Conservation (phyloP, 2,113 vertebrate genomes). For the Rhinopomastus cyanomelas region DNA sequence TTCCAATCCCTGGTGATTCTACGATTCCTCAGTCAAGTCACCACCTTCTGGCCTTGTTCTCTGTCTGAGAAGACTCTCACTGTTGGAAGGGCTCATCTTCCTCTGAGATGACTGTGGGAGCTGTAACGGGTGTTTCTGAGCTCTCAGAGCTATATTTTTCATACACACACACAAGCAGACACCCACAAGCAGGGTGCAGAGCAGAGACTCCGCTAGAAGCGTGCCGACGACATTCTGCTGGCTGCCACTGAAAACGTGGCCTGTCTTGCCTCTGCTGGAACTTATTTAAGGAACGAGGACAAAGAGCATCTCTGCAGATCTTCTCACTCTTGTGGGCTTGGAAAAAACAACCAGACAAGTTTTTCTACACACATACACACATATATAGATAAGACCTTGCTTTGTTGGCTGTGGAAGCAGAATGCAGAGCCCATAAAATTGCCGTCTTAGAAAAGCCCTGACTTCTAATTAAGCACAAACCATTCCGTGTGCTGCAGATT, state of each 20-base stretch:
- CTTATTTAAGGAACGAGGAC: background rate
- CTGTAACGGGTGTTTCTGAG: background rate
- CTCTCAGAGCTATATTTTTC: background rate
- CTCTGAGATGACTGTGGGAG: background rate
- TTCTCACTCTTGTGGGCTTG: background rate
- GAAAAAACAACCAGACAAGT: background rate
- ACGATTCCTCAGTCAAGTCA: background rate
- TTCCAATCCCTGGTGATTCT: no score
- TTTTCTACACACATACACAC: background rate
- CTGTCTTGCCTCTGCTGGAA: background rate
- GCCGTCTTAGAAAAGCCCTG: background rate
- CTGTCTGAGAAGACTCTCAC: background rate
- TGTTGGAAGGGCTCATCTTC: background rate
- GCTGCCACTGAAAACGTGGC: background rate
- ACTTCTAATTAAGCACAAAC: slow-evolving; percentile 54
- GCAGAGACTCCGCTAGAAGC: background rate
- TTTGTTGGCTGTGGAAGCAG: slow-evolving; percentile 14
- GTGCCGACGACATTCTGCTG: background rate
- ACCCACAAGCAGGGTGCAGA: background rate
- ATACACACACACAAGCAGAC: background rate
- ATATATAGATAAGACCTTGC: background rate
- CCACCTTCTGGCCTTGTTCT: background rate
- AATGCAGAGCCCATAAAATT: slow-evolving; percentile 37
- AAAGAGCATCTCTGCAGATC: slow-evolving; percentile 11
- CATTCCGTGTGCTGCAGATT: background rate